Conservation (phyloP, 2,113 vertebrate genomes). For the Ictidomys tridecemlineatus region DNA sequence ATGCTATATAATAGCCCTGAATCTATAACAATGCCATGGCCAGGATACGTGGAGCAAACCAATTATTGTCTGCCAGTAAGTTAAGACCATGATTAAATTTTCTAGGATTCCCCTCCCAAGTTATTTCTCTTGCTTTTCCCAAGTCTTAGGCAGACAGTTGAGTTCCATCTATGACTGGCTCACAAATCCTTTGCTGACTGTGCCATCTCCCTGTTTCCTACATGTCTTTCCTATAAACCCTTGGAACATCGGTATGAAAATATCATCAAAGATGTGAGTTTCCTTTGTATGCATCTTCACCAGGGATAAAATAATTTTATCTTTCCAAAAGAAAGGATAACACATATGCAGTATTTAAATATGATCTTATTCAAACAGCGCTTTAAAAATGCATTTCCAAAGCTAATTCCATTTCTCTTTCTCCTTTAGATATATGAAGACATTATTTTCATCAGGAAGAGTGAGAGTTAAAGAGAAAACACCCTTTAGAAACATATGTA, state of each 20-base stretch:
- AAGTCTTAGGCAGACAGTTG: not conserved
- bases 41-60: not conserved
- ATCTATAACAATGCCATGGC: not conserved
- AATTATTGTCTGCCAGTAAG: not conserved
- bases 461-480: not conserved
- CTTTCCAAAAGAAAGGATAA: not conserved
- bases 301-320: not conserved
- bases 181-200: not conserved
- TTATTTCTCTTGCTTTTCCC: not conserved
- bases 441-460: not conserved
- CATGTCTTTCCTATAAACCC: not conserved
- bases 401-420: not conserved
- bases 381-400: constrained; percentile 6
- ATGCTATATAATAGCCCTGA: not conserved
- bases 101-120: not conserved
- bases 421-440: not conserved
- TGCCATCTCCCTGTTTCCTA: not conserved
- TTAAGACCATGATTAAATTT: not conserved
- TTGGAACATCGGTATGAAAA: not conserved
- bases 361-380: not conserved
- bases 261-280: not conserved
- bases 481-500: not conserved
- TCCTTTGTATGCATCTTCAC: not conserved
- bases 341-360: not conserved
- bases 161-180: not conserved